phyloP scores from a whole-genome alignment of 64 coral and sea anemone species.

The Stichodactyla helianthus region DNA sequence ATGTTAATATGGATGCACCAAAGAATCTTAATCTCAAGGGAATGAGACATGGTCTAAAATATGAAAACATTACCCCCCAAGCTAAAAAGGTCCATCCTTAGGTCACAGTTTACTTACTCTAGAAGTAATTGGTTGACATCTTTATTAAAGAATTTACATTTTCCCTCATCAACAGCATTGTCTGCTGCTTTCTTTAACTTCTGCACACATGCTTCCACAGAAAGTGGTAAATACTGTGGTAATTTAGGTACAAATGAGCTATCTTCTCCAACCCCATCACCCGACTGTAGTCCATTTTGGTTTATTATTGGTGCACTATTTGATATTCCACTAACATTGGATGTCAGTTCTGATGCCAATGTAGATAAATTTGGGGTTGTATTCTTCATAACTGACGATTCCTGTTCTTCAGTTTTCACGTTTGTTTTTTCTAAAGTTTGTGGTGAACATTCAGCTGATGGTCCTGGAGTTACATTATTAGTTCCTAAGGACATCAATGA shows the following conservation, averaged over 20 bases:
- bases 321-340: neutral
- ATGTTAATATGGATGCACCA: no score
- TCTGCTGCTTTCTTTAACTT: constrained; percentile 80
- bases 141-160: constrained; percentile 96
- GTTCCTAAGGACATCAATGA: constrained; percentile 1
- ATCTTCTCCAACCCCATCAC: neutral
- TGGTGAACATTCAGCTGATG: neutral
- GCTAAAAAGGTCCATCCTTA: no score
- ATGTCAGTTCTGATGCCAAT: neutral
- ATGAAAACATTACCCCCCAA: no score
- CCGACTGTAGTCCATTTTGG: constrained; percentile 42
- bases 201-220: constrained; percentile 57
- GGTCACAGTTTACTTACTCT: constrained; percentile 50
- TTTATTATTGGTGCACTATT: neutral
- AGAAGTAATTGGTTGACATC: constrained; percentile 97
- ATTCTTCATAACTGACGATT: neutral
- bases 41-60: no score
- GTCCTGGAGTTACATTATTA: neutral
- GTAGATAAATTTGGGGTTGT: neutral
- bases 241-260: constrained; percentile 47
- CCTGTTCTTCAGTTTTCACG: neutral
- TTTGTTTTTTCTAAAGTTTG: neutral
- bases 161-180: constrained; percentile 65
- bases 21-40: no score
- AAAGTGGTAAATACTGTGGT: constrained; percentile 59